Base-by-base conservation (phyloP, 2,888 invertebrate species). In the Leptinotarsa tumamoca region DNA sequence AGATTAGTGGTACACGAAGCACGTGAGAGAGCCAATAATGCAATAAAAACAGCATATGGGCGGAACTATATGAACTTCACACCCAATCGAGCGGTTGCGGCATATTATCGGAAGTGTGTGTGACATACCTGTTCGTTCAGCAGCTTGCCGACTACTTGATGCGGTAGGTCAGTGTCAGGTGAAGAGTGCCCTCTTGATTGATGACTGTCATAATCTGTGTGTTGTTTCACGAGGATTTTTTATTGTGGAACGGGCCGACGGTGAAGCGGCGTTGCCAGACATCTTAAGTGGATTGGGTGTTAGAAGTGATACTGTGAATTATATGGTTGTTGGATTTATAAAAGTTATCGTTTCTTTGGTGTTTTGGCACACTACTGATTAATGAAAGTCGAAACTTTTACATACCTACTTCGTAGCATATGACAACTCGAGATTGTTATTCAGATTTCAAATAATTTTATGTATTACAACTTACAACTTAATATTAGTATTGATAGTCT, bases 1-100 rank as follows among this genome's bases (percentile, higher is more conserved):
- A 85, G 85, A 86, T 86, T 84, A 85, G 80, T 79, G 81, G 81
- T 81, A 83, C 81, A 82, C 52, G 33, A 21, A 56, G 71, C 84
- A 84, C 83, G 83, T 84, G 84, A 84, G 82, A 69, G 69, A 69
- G 80, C 84, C 85, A 83, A 86, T 85, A 87, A 86, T 86, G 86
- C 86, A 86, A 87, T 86, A 87, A 87, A 87, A 86, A 86, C 83
- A 81, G 81, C 83, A 77, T 82, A 82, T 85, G 85, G 85, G 84
- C 82, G 85, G 83, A 81, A 79, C 84, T 82, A 79, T 43, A 43
- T 82, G 80, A 71, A 67, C 83, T 83, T 83, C 82, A 84, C 85
- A 84, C 84, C 85, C 86, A 84, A 85, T 86, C 84, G 82, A 72
- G 72, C 69, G 72, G 51, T 82, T 80, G 83, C 82, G 81, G 83